Percentiles rank a stretch among this genome's conserved stretches.
These are phyloP conservation scores for Sternotherus odoratus DNA, from an alignment of 2,797 vertebrate genomes.

Conservation along the genomic window DNA sequence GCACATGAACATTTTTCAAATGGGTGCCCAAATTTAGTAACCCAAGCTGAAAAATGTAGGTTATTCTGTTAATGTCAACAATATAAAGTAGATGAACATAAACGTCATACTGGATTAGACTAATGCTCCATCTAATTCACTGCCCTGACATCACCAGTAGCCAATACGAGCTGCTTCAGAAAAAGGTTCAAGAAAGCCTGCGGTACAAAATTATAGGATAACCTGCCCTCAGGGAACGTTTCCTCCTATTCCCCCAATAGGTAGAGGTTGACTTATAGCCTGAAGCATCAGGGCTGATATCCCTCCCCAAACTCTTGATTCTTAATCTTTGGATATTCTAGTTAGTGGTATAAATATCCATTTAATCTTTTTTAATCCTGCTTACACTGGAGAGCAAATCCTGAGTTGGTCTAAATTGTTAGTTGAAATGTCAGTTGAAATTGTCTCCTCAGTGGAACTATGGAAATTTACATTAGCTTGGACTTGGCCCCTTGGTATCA, in stretches of 20 bases:
- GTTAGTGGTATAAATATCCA: background rate
- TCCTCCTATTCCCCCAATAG: background rate
- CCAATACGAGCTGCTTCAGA: background rate
- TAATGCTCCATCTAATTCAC: background rate
- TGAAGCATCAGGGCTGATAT: background rate
- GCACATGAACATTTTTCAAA: background rate
- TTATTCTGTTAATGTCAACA: background rate
- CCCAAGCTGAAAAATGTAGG: background rate
- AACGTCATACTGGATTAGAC: background rate
- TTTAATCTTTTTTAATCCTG: background rate
- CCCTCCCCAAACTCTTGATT: background rate
- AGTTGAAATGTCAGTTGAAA: background rate
- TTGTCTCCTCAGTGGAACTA: background rate
- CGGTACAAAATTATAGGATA: background rate
- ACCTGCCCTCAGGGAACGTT: background rate
- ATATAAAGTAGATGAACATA: background rate
- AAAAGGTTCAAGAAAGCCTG: background rate
- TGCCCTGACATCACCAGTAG: background rate
- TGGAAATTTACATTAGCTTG: background rate
- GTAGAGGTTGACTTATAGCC: background rate
- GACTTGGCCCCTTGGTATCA: background rate
- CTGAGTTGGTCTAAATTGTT: background rate
- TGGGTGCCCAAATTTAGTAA: background rate
- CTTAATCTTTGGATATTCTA: background rate
- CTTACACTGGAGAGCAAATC: background rate